phyloP scores from a whole-genome alignment of 2,113 vertebrate species.

The Otolemur garnettii region DNA sequence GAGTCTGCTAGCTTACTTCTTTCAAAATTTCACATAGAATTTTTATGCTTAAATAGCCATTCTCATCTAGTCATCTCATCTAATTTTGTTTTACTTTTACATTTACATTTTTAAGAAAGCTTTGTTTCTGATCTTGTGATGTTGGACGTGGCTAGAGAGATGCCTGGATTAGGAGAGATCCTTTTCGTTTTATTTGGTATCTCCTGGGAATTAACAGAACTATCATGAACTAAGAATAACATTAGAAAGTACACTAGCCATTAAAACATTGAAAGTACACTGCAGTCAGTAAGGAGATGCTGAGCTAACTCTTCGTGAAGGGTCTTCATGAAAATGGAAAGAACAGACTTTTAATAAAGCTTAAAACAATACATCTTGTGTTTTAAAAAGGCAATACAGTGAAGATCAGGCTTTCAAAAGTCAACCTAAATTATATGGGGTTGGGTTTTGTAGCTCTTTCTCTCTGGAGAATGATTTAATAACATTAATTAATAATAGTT shows the following conservation, averaged over 20 bases:
- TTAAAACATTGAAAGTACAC: no score
- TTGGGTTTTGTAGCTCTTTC: background rate
- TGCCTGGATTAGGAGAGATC: background rate
- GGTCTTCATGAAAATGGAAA: background rate
- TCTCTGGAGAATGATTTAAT: slow-evolving; percentile 4
- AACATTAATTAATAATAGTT: background rate
- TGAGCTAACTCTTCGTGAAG: background rate
- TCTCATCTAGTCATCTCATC: background rate
- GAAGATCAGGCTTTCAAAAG: background rate
- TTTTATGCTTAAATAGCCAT: background rate
- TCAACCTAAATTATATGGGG: background rate
- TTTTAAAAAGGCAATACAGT: background rate
- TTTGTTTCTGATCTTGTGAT: background rate
- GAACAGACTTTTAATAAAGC: background rate
- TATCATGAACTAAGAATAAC: background rate
- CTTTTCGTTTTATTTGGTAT: background rate
- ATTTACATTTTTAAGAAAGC: background rate
- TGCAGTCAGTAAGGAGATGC: background rate
- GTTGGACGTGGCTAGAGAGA: background rate
- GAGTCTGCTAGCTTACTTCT: background rate
- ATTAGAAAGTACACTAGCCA: background rate
- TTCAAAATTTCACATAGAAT: background rate
- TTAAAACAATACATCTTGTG: background rate
- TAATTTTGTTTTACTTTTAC: background rate
- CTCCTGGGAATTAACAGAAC: background rate